These are phyloP conservation scores for Melolontha melolontha DNA, from an alignment of 2,888 invertebrate genomes.

Conservation along the genomic window DNA sequence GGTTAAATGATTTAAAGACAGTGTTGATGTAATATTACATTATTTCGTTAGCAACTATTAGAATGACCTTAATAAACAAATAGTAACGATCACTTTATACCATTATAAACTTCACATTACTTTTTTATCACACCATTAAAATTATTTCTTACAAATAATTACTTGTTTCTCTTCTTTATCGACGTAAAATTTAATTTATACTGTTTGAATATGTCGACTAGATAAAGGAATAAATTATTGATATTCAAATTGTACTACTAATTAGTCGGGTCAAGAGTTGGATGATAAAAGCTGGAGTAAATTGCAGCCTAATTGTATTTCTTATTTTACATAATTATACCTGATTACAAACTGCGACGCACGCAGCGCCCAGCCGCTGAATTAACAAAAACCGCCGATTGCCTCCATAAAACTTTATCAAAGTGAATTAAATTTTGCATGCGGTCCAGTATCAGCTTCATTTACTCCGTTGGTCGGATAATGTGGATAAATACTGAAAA, in stretches of 20 bases:
- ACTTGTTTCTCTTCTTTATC: no score
- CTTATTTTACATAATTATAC: conserved; percentile 37
- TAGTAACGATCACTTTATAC: no score
- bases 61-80: no score
- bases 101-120: no score
- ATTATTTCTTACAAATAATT: no score
- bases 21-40: no score
- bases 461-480: conserved; percentile 17
- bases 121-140: no score
- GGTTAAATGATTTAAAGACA: no score
- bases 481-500: conserved; percentile 34
- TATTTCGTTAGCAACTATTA: no score
- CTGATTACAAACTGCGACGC: conserved; percentile 19
- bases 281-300: conserved; percentile 31
- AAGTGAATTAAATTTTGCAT: conserved; percentile 36
- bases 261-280: conserved; percentile 28
- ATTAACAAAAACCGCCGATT: conserved; percentile 34
- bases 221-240: no score
- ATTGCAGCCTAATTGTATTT: conserved; percentile 20
- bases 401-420: conserved; percentile 36
- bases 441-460: conserved; percentile 29
- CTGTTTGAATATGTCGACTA: no score
- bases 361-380: conserved; percentile 9
- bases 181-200: no score
- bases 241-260: neutral